Evolutionary conservation across 2,888 invertebrate genomes (phyloP).

Genomic region (Mesodorylaimus sp.): DNA sequence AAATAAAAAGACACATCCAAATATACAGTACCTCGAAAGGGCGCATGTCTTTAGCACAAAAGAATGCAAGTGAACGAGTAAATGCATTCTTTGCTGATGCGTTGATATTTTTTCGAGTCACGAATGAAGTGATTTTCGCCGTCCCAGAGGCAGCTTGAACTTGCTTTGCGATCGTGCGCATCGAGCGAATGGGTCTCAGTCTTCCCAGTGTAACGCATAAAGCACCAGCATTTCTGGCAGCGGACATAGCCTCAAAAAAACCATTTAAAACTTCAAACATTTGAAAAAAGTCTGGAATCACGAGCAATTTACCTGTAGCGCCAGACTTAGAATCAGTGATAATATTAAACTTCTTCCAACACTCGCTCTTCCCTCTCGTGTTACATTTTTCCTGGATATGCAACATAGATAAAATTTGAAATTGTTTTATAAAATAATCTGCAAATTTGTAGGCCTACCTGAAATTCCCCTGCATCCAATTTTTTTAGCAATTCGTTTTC

Average conservation of each 20-base stretch:
- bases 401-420: no score
- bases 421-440: neutral
- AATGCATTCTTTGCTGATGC: neutral
- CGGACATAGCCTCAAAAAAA: neutral
- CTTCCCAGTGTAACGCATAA: neutral
- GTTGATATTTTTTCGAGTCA: neutral
- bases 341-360: neutral
- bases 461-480: no score
- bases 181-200: neutral
- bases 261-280: neutral
- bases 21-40: neutral
- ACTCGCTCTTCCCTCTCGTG: neutral
- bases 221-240: neutral
- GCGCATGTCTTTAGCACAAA: neutral
- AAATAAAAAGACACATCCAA: neutral
- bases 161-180: neutral
- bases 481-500: no score
- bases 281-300: neutral
- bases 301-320: neutral
- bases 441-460: neutral
- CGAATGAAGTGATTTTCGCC: neutral
- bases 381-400: neutral
- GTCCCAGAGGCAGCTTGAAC: neutral
- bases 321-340: neutral
- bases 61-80: neutral